Base-by-base conservation (phyloP, 2,888 invertebrate genomes). In the Lepetodrilus schrolli region DNA sequence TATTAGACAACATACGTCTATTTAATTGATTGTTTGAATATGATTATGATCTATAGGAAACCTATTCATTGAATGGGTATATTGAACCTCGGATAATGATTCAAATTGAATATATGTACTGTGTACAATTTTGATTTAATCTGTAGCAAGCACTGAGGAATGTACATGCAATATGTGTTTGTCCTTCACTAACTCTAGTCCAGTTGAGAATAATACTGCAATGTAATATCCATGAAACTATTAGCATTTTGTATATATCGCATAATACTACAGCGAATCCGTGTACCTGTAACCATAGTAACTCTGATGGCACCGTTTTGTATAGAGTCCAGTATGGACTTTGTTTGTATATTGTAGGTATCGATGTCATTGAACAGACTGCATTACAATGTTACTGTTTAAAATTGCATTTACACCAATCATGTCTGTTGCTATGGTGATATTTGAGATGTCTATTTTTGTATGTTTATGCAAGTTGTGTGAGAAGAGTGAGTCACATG, bases 361-460 rank as follows among this genome's bases (percentile, higher is more conserved):
- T 10, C 13, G 1, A 43, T 43, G 43, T n/a, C n/a, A 43, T 17
- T 43, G 43, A 17, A 43, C 43, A 43, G 43, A 2, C n/a, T 17
- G 2, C 7, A 10, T 0, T 4, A 10, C n/a, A 17, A 43, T 43
- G n/a, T n/a, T 43, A 4, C 8, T 43, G n/a, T 17, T 10, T 43
- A 43, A 17, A 17, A 17, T 43, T 17, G n/a, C 13, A 43, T 17
- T 43, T 13, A 43, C 17, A 4, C 13, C 17, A 4, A 43, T 8
- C 1, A 43, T 10, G 43, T 17, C 43, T 43, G 43, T 43, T 43
- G 43, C 34, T 58, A 21, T 21, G 58, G 58, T 30, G 17, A 30
- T 58, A 34, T 26, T 8, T 23, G 34, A 58, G 58, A 58, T 58
- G 58, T 58, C 26, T 58, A 58, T 58, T 58, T 58, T 58, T 58